phyloP scores from a whole-genome alignment of 35 echinoderm and acorn worm species.

The Heliocidaris tuberculata region DNA sequence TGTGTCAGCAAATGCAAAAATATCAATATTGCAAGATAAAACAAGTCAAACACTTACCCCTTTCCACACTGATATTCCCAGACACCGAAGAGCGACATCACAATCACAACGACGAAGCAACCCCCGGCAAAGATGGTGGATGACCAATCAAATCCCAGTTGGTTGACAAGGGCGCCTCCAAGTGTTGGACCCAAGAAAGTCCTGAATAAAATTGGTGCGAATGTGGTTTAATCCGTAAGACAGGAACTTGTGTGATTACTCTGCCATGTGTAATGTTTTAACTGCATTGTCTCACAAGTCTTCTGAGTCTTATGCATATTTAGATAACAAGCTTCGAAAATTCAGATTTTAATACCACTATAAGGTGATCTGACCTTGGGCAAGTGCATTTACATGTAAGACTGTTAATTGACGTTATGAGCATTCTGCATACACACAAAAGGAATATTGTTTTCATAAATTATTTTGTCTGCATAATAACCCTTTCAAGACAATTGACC shows the following conservation, averaged over 20 bases:
- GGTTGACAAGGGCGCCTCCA: slow-evolving; percentile 50
- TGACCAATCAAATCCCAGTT: slow-evolving; percentile 57
- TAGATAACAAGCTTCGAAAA: too few relatives aligned
- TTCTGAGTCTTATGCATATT: too few relatives aligned
- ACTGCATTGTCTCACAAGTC: background rate
- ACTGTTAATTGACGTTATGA: too few relatives aligned
- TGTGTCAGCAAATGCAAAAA: background rate
- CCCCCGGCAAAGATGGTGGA: slow-evolving; percentile 56
- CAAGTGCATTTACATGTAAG: too few relatives aligned
- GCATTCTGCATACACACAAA: too few relatives aligned
- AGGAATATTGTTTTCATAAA: too few relatives aligned
- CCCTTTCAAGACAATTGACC: too few relatives aligned
- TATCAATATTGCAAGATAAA: background rate
- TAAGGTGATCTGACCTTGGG: too few relatives aligned
- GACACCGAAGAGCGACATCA: slow-evolving; percentile 58
- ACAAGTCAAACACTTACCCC: slow-evolving; percentile 56
- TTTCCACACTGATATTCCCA: slow-evolving; percentile 81
- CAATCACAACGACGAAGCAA: slow-evolving; percentile 45
- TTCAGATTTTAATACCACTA: too few relatives aligned
- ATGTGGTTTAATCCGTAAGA: background rate
- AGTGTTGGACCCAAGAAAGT: slow-evolving; percentile 58
- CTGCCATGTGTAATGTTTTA: background rate
- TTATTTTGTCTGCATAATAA: too few relatives aligned
- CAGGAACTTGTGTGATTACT: background rate
- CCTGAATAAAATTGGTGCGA: slow-evolving; percentile 37